Evolutionary conservation across 2,797 vertebrate genomes (phyloP), one percentile per base, ranked within the genome.

Genomic region (Xerus rutilus): DNA sequence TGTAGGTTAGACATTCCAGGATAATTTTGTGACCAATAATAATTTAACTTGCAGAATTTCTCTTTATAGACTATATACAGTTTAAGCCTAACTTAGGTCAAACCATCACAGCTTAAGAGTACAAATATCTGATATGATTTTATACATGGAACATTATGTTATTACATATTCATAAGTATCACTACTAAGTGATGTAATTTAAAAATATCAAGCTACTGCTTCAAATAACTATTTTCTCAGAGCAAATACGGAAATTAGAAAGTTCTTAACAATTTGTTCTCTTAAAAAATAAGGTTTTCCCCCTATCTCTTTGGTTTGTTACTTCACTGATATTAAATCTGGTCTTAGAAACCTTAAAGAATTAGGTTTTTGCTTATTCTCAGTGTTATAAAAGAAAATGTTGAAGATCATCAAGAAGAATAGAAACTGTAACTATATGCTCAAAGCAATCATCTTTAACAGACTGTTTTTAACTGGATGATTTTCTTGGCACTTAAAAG

Each of bases 211-310:
- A 93, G 70, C 92, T 70, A 74, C 72, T 98, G 94, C 91, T 91
- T 97, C 91, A 95, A 98, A 98, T 62, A 96, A 95, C 92, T 32
- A 92, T 83, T 91, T 83, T 65, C 52, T 93, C 94, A 96, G 87
- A 95, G 95, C 95, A 97, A 96, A 97, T 54, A 64, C 69, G 97
- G 93, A 98, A 98, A 96, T 95, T 95, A 97, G 94, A 93, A 65
- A 86, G 96, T 97, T 92, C 94, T 96, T 96, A 85, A 97, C 84
- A 57, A 96, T 83, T 86, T 97, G 45, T 49, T 94, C 47, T 89
- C 69, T 94, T 94, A 62, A 88, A 39, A 93, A 95, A 74, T 23
- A 65, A 45, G 10, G 52, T 65, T 64, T 83, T 5, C 54, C 54
- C 57, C 35, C 54, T 11, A 52, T 83, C 54, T 84, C 32, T 70